A percentile compares a stretch with the other conserved stretches of the same genome.
These are phyloP conservation scores for Pseudococcus jackbeardsleyi DNA, from an alignment of 2,888 invertebrate species.

Conservation along the genomic window DNA sequence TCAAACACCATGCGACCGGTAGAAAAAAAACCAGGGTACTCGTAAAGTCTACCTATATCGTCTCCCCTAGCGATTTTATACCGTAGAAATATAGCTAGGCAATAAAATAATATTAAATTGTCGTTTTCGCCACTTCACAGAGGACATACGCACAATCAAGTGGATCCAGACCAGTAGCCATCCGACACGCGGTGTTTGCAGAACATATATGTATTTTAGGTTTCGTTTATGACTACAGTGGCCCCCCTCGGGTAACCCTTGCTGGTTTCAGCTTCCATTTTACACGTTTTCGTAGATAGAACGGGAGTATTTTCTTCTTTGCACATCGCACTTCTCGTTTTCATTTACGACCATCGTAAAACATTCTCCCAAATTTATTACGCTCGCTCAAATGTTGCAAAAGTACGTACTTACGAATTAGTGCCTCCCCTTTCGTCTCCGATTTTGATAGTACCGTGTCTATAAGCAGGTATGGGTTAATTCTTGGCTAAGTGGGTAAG, in stretches of 20 bases:
- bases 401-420: constrained; percentile 38
- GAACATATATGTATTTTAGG: neutral
- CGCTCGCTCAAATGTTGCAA: constrained; percentile 19
- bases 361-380: constrained; percentile 12
- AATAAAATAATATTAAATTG: constrained; percentile 42
- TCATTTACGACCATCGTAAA: constrained; percentile 38
- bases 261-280: neutral
- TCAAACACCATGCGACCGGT: no score
- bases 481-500: no score
- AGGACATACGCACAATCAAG: neutral
- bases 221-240: neutral
- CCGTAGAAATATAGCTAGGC: neutral
- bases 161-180: neutral
- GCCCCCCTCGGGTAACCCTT: neutral
- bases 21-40: no score
- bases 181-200: neutral
- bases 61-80: neutral
- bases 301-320: constrained; percentile 8
- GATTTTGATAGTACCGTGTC: neutral
- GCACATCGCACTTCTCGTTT: constrained; percentile 30
- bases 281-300: neutral
- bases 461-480: neutral
- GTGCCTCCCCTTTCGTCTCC: neutral
- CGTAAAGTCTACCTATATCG: neutral
- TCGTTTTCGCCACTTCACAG: constrained; percentile 13